Evolutionary conservation across 2,797 vertebrate species (phyloP).

Genomic region (Onychomys leucogaster): DNA sequence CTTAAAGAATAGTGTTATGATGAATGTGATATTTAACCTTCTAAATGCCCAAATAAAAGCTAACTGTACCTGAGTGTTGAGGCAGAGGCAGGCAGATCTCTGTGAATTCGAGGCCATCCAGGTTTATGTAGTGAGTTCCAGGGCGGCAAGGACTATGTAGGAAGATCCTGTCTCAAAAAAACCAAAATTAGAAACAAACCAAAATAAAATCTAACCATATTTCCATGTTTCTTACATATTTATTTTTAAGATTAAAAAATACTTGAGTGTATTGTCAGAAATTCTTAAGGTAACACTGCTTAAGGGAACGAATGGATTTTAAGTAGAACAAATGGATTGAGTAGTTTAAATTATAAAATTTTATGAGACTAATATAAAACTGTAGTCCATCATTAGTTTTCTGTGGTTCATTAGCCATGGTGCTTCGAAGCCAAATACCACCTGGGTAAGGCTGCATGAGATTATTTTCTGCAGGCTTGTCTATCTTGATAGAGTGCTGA

Average conservation of each 20-base stretch:
- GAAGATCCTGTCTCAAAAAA: background rate
- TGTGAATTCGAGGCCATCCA: background rate
- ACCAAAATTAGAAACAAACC: background rate
- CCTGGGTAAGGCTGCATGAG: conserved; percentile 70
- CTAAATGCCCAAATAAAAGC: conserved; percentile 21
- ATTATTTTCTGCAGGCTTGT: conserved; percentile 81
- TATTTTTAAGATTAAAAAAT: conserved; percentile 62
- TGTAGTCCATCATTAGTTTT: conserved; percentile 63
- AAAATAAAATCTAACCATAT: conserved; percentile 31
- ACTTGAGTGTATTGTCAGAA: background rate
- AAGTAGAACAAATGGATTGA: conserved; percentile 69
- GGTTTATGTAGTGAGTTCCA: background rate
- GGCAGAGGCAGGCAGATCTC: background rate
- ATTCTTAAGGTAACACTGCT: conserved; percentile 46
- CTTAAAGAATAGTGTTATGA: conserved; percentile 28
- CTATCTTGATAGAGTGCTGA: conserved; percentile 86
- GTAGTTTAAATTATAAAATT: conserved; percentile 69
- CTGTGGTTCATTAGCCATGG: conserved; percentile 73
- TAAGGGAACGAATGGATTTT: conserved; percentile 55
- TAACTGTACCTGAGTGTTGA: background rate
- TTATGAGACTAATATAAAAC: conserved; percentile 74
- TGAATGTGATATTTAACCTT: conserved; percentile 26
- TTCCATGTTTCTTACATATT: conserved; percentile 28
- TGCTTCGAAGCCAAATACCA: conserved; percentile 70
- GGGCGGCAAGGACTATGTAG: background rate